Conservation (phyloP, 1,140 invertebrate species). For the Drosophila oshimai region DNA sequence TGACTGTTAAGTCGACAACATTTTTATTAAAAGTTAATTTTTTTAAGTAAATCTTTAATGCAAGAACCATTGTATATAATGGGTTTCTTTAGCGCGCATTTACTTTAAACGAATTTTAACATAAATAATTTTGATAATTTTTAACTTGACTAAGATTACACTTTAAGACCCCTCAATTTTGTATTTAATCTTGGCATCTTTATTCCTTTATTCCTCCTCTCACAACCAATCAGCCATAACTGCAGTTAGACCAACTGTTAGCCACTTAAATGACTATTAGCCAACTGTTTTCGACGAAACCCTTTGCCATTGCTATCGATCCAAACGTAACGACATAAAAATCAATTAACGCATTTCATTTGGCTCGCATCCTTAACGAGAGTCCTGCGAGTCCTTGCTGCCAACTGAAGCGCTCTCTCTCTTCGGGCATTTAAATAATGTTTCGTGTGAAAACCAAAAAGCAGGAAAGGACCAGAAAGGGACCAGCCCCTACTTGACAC, state of each 20-base stretch:
- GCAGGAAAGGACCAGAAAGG: conserved; percentile 61
- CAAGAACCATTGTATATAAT: no score
- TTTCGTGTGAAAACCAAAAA: conserved; percentile 71
- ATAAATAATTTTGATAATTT: no score
- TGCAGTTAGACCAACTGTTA: conserved; percentile 52
- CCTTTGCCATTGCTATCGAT: conserved; percentile 1
- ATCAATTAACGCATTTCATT: conserved; percentile 75
- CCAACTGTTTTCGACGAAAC: conserved; percentile 34
- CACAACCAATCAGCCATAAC: not conserved
- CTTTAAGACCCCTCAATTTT: not conserved
- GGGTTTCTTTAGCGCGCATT: no score
- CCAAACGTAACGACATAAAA: conserved; percentile 50
- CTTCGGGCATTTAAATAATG: conserved; percentile 69
- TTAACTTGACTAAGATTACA: no score
- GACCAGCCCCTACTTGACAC: conserved; percentile 78
- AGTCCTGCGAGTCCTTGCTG: not conserved
- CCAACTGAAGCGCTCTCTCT: conserved; percentile 44
- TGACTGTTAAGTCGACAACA: no score
- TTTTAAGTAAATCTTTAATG: no score
- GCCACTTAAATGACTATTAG: conserved; percentile 37
- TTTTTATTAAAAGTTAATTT: no score
- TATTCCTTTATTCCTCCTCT: not conserved
- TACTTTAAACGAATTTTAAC: no score
- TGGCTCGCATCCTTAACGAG: conserved; percentile 35
- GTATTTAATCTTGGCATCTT: not conserved